phyloP scores from a whole-genome alignment of 2,888 invertebrate genomes.

The Ophonus ardosiacus region DNA sequence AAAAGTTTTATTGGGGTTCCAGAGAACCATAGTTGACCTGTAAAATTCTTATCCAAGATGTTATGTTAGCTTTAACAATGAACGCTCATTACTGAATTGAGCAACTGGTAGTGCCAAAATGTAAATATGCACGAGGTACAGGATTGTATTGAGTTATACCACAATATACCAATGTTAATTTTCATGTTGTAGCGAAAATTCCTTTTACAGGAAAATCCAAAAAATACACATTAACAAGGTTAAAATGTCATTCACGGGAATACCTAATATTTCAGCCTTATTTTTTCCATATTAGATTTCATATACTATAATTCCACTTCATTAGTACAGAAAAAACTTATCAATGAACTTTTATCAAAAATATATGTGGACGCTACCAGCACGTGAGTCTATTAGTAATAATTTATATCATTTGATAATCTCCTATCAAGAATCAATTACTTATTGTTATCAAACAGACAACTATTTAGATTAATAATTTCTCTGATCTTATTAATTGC shows the following conservation, averaged over 20 bases:
- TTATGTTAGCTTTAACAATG: too few relatives aligned
- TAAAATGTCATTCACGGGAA: not conserved
- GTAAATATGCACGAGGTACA: too few relatives aligned
- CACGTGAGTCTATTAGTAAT: not conserved
- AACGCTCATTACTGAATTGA: too few relatives aligned
- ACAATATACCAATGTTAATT: too few relatives aligned
- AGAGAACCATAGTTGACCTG: too few relatives aligned
- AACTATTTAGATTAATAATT: too few relatives aligned
- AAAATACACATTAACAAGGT: not conserved
- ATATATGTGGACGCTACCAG: not conserved
- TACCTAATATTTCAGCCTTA: conserved; percentile 9
- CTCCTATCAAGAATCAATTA: not conserved
- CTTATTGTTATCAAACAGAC: too few relatives aligned
- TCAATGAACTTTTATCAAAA: conserved; percentile 21
- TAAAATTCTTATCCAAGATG: too few relatives aligned
- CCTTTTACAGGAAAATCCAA: not conserved
- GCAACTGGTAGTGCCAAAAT: too few relatives aligned
- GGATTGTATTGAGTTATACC: too few relatives aligned
- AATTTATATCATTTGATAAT: not conserved
- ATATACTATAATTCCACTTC: not conserved
- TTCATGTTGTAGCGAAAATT: not conserved
- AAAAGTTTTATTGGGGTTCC: too few relatives aligned
- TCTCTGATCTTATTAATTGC: too few relatives aligned
- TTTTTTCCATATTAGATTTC: not conserved
- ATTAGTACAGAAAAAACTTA: not conserved